Base-by-base conservation (phyloP, 2,797 vertebrate genomes). In the Cygnus olor region DNA sequence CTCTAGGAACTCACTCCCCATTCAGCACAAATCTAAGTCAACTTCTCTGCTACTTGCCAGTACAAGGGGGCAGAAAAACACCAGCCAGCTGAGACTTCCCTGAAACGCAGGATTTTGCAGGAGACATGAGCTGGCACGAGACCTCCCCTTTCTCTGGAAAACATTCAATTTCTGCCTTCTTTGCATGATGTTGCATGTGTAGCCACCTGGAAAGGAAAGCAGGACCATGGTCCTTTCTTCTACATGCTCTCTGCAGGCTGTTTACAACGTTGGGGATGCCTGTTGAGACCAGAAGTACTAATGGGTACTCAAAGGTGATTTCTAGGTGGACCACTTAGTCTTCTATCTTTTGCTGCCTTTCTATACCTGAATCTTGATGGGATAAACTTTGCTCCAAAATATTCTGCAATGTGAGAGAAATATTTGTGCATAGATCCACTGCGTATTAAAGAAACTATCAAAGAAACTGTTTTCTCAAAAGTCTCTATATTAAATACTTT, bases 401-500 rank as follows among this genome's bases (percentile, higher is more conserved):
- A 80, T 9, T 72, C 0, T 1, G 65, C 21, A 38, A 25, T 0
- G 0, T 7, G 19, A 82, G 68, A 42, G 89, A 86, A 92, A 77
- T 34, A 91, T 0, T 53, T 40, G 30, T 49, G 47, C 74, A 40
- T 20, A 74, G 93, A 89, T 65, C 44, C 64, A 65, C 38, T 83
- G 25, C 69, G 73, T 74, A 64, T 66, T 85, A 80, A 89, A 94
- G 72, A 86, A 82, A 60, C 72, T 87, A 28, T 66, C 81, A 77
- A 92, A 94, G 68, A 86, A 79, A 54, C 78, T 80, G 30, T 51
- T 51, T 49, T 51, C 69, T 84, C 85, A 66, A 56, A 44, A 51
- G 30, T 30, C 34, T 89, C 51, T 44, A 3, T 4, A 65, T 65
- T 53, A 63, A 95, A 63, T 3, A 56, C 40, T 36, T 89, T 18